These are phyloP conservation scores for Tigriopus californicus DNA, from an alignment of 2,888 invertebrate species.

Conservation along the genomic window DNA sequence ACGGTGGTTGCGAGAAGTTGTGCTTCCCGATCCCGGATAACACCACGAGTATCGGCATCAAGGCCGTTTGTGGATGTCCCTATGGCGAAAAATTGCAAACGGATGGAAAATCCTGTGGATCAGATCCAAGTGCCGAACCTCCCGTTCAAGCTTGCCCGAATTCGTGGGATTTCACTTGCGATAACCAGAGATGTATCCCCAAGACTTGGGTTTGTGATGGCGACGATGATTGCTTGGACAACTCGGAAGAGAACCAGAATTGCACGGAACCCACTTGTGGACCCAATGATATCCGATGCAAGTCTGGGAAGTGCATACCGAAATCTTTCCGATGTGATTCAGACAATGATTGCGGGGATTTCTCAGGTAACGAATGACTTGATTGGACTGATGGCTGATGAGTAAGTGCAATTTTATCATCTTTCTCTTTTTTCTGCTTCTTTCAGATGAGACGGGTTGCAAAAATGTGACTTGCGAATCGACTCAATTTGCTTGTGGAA, in stretches of 20 bases:
- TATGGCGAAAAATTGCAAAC: slow-evolving; percentile 61
- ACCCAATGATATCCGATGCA: slow-evolving; percentile 78
- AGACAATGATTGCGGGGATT: slow-evolving; percentile 68
- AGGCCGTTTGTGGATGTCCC: slow-evolving; percentile 58
- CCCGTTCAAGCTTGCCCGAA: slow-evolving; percentile 74
- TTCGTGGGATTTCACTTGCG: slow-evolving; percentile 81
- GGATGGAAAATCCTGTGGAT: slow-evolving; percentile 47
- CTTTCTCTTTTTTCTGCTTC: neutral
- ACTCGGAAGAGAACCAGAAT: slow-evolving; percentile 84
- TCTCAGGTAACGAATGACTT: slow-evolving; percentile 24
- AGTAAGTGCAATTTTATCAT: neutral
- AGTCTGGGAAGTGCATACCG: slow-evolving; percentile 77
- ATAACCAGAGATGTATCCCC: slow-evolving; percentile 74
- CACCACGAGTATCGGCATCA: slow-evolving; percentile 22
- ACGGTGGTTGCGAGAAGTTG: slow-evolving; percentile 81
- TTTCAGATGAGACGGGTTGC: slow-evolving; percentile 79
- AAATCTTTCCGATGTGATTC: slow-evolving; percentile 80
- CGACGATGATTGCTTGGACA: slow-evolving; percentile 85
- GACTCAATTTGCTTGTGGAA: slow-evolving; percentile 78
- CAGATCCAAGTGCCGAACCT: slow-evolving; percentile 62
- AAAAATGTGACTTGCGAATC: slow-evolving; percentile 77
- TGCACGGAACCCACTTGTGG: slow-evolving; percentile 51
- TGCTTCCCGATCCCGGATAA: slow-evolving; percentile 73
- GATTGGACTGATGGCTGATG: neutral
- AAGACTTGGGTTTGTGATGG: slow-evolving; percentile 91